phyloP scores from a whole-genome alignment of 2,888 invertebrate genomes.

The Omphaloscelis lunosa region DNA sequence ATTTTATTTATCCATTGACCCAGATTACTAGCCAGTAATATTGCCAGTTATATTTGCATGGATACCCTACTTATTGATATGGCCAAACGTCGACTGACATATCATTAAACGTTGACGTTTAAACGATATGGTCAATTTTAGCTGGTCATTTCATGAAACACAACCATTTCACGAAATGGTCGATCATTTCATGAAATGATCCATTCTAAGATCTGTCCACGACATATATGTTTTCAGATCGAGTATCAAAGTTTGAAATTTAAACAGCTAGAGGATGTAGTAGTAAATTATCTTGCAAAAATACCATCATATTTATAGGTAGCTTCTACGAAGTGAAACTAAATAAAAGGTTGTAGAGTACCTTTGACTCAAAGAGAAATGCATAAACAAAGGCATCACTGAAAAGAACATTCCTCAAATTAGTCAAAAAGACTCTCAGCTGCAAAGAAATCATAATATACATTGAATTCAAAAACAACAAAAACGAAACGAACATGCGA shows the following conservation, averaged over 20 bases:
- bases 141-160: no score
- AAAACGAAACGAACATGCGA: not conserved
- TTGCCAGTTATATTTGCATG: no score
- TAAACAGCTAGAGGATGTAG: not conserved
- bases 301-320: not conserved
- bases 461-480: not conserved
- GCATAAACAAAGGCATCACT: not conserved
- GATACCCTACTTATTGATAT: no score
- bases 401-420: not conserved
- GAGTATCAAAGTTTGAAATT: not conserved
- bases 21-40: no score
- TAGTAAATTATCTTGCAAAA: not conserved
- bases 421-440: not conserved
- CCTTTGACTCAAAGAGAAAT: not conserved
- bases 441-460: constrained; percentile 15
- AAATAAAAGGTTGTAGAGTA: not conserved
- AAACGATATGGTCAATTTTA: no score
- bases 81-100: no score
- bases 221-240: not conserved
- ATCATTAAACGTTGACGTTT: no score
- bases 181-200: no score
- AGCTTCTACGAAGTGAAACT: not conserved
- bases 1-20: no score
- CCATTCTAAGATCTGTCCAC: no score
- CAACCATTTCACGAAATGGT: no score